Evolutionary conservation across 2,888 invertebrate species (phyloP), one percentile per base, ranked within the genome.

Genomic region (Lamproptera curius): DNA sequence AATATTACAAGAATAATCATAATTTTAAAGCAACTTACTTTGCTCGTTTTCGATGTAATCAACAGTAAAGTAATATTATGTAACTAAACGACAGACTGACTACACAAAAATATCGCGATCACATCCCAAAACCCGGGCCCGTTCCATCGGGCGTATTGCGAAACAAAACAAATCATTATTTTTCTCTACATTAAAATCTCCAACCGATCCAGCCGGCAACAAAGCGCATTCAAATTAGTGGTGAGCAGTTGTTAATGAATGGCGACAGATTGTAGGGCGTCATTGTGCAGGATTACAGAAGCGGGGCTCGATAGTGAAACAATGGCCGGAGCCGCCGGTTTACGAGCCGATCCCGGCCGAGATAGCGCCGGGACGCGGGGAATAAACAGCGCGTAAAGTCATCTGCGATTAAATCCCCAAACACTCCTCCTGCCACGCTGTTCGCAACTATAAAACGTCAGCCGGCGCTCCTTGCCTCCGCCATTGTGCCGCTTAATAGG

Each of bases 381-480:
- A 73, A 75, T 78, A 76, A 79, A 78, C 72, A 76, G 67, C 63
- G 68, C 67, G 65, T 76, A 69, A 76, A 76, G 59, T 69, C 64
- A 66, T 70, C 62, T 66, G 53, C 59, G 58, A 63, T 70, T 61
- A 61, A 65, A 67, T 57, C 45, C 42, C 40, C 53, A 42, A 54
- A 55, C 54, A 50, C 54, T 54, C 43, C 48, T 43, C 47, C 44
- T 53, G 49, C 48, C 50, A 20, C 34, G 34, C 17, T 14, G 38
- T 37, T 44, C 28, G 14, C 42, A 45, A 42, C 39, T 49, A 39
- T 40, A 44, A 31, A 43, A 16, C 39, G 17, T 40, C 39, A 38
- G 35, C 26, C 38, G 43, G 14, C 28, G 49, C 35, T 28, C 16
- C 34, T 31, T 38, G 26, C 34, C 35, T 44, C 20, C 44, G 5